phyloP scores from a whole-genome alignment of 1,140 invertebrate species.

The Drosophila sp. region DNA sequence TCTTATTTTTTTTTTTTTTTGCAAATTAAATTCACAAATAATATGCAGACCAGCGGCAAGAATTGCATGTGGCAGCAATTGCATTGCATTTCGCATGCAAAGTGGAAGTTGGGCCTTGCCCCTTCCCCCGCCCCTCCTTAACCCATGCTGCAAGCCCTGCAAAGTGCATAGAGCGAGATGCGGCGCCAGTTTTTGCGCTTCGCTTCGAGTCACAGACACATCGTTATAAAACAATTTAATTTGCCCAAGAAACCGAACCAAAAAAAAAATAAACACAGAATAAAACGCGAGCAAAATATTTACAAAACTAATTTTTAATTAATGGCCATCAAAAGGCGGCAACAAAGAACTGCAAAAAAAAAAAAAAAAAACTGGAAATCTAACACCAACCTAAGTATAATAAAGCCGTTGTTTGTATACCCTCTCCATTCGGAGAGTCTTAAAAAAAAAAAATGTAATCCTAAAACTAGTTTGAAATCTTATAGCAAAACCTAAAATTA shows the following conservation, averaged over 20 bases:
- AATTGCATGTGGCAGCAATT: conserved; percentile 10
- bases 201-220: conserved; percentile 68
- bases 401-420: not conserved
- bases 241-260: conserved; percentile 32
- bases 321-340: conserved; percentile 40
- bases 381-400: not conserved
- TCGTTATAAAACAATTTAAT: conserved; percentile 80
- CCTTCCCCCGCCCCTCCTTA: not conserved
- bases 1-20: not conserved
- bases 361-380: conserved; percentile 20
- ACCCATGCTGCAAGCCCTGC: not conserved
- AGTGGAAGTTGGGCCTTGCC: conserved; percentile 49
- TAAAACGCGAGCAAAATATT: conserved; percentile 68
- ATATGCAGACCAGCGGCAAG: conserved; percentile 47
- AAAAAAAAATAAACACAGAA: conserved; percentile 24
- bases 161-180: not conserved
- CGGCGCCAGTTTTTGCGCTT: conserved; percentile 73
- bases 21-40: conserved; percentile 76
- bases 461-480: too few species aligned
- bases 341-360: conserved; percentile 8
- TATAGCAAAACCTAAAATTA: too few species aligned
- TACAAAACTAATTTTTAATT: conserved; percentile 78
- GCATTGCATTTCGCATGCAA: conserved; percentile 74
- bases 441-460: too few species aligned
- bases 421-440: too few species aligned